These are phyloP conservation scores for Pyrgilauda ruficollis DNA, from an alignment of 2,113 vertebrate species.

Conservation along the genomic window DNA sequence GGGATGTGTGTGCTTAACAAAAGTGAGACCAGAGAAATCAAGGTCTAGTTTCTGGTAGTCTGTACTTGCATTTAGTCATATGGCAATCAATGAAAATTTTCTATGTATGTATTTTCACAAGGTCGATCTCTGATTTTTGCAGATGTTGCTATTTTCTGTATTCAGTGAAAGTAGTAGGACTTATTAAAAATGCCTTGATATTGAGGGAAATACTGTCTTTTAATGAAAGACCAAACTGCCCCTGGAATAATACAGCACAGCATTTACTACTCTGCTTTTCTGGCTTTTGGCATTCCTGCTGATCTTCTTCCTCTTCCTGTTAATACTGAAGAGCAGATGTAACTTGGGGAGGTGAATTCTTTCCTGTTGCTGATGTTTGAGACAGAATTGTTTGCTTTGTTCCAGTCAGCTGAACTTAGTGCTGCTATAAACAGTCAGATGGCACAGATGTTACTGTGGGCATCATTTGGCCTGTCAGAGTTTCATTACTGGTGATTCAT, in stretches of 20 bases:
- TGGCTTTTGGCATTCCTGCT: background rate
- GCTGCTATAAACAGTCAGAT: constrained; percentile 27
- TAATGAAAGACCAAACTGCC: background rate
- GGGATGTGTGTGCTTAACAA: background rate
- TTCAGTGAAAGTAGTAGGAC: background rate
- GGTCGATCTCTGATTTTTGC: background rate
- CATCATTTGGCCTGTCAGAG: background rate
- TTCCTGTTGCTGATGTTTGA: constrained; percentile 13
- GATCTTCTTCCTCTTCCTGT: background rate
- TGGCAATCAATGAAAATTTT: background rate
- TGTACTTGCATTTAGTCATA: background rate
- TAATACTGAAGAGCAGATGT: background rate
- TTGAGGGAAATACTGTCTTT: background rate
- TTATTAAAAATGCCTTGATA: background rate
- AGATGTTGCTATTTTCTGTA: background rate
- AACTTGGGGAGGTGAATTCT: constrained; percentile 68
- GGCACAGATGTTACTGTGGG: constrained; percentile 13
- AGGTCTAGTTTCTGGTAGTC: background rate
- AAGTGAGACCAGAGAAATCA: background rate
- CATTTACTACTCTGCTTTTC: background rate
- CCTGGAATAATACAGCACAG: background rate
- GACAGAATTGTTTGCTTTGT: constrained; percentile 40
- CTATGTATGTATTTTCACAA: background rate
- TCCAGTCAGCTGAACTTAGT: constrained; percentile 16
- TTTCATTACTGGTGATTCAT: constrained; percentile 49